Base-by-base conservation (phyloP, 1,140 invertebrate species). In the Apis laboriosa region DNA sequence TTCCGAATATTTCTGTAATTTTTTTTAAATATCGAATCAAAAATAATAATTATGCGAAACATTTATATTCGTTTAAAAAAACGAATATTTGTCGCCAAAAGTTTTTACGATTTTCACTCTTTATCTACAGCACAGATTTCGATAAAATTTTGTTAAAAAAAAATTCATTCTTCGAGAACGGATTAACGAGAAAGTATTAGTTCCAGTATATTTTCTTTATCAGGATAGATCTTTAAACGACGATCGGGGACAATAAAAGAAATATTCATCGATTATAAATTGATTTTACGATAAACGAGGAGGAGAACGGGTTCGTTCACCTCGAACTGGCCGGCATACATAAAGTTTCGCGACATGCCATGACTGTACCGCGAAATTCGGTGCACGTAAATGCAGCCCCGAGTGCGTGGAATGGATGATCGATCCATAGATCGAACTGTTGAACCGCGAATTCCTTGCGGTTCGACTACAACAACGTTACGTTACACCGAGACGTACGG, bases 271-370 rank as follows among this genome's bases (percentile, higher is more conserved):
- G 77, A 61, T 51, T 28, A 71, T 43, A 55, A 79, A 58, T 60
- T 60, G n/a, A 1, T 49, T 19, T 9, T 21, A 28, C 53, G 55
- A 11, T 24, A 72, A 56, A 21, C 17, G 58, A 56, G 8, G 53
- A 34, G 53, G 64, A n/a, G 76, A 63, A 79, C 66, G 55, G 80
- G 89, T 90, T 89, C 86, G 81, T 90, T 89, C 83, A 89, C 85
- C 84, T 88, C 86, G 51, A 11, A 56, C 78, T 19, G 61, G 55
- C 72, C 88, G 80, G 80, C 84, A 85, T 81, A 85, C 75, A 83
- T 84, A 79, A 60, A n/a, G 28, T 63, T 68, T 76, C 60, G 75
- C 80, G 79, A 85, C 71, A 73, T 79, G 49, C 78, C 74, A 68
- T 21, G 60, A 19, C 58, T 53, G 34, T 34, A 74, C 76, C 72